These are phyloP conservation scores for Papilio elwesi DNA, from an alignment of 2,888 invertebrate genomes.

Conservation along the genomic window DNA sequence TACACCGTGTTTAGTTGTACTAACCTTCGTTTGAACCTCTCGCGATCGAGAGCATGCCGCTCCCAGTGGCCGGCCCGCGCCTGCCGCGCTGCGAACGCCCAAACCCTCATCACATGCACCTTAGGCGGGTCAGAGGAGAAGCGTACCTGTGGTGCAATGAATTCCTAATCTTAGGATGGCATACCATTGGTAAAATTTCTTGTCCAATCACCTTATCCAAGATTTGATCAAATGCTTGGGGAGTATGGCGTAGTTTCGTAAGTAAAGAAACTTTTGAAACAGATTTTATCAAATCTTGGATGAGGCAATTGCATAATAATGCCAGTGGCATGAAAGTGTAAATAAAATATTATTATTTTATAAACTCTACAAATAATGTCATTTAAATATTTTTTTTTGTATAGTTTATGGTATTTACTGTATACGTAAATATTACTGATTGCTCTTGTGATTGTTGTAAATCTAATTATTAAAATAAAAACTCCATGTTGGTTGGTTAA, in stretches of 20 bases:
- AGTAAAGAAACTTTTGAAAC: not conserved
- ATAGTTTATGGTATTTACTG: too few species aligned
- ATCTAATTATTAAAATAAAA: too few species aligned
- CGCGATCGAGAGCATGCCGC: conserved; percentile 80
- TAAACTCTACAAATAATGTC: too few species aligned
- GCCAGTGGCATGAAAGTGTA: conserved; percentile 1
- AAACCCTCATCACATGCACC: conserved; percentile 84
- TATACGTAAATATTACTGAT: too few species aligned
- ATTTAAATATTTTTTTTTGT: too few species aligned
- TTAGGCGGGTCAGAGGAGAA: conserved; percentile 81
- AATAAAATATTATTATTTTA: not conserved
- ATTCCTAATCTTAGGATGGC: conserved; percentile 36
- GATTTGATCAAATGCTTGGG: not conserved
- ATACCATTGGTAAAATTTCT: conserved; percentile 27
- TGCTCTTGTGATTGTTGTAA: too few species aligned
- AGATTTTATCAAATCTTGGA: not conserved
- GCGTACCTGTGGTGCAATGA: conserved; percentile 75
- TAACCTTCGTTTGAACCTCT: conserved; percentile 75
- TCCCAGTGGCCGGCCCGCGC: conserved; percentile 86
- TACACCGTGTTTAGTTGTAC: conserved; percentile 9
- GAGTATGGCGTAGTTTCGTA: not conserved
- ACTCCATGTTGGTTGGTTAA: too few species aligned
- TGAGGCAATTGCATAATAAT: not conserved
- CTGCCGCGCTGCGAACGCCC: conserved; percentile 85
- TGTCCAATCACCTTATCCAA: not conserved